Conservation (phyloP, 2,888 invertebrate genomes). For the Callyntrura sp. region DNA sequence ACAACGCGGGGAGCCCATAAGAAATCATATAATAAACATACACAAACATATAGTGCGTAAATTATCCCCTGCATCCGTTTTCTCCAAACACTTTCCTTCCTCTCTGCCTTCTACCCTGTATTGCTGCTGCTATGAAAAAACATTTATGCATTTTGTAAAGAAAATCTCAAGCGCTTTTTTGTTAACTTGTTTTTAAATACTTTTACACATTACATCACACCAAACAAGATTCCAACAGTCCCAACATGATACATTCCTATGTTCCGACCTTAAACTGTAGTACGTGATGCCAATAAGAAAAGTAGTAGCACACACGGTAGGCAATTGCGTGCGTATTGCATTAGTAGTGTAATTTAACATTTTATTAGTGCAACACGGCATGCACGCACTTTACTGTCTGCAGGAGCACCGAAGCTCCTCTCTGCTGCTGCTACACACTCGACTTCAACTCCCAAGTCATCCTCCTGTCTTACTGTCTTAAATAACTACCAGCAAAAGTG, state of each 20-base stretch:
- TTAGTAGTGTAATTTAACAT: background rate
- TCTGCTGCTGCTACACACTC: background rate
- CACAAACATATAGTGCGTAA: slow-evolving; percentile 55
- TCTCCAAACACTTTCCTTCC: slow-evolving; percentile 46
- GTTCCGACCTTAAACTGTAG: background rate
- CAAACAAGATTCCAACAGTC: slow-evolving; percentile 72
- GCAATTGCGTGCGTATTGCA: background rate
- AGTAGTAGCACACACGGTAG: background rate
- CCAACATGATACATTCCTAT: slow-evolving; percentile 20
- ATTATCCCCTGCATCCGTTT: slow-evolving; percentile 71
- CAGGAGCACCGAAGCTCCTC: background rate
- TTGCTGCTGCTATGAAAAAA: background rate
- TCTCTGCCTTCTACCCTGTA: background rate
- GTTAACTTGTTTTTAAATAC: slow-evolving; percentile 74
- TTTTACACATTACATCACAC: slow-evolving; percentile 69
- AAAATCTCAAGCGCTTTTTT: slow-evolving; percentile 38
- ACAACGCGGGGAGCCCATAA: background rate
- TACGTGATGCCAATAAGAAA: no score
- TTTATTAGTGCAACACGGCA: slow-evolving; percentile 35
- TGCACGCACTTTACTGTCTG: background rate
- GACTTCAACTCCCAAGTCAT: background rate
- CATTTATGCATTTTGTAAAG: slow-evolving; percentile 12
- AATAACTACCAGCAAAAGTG: slow-evolving; percentile 68
- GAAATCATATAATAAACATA: slow-evolving; percentile 18
- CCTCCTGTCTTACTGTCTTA: slow-evolving; percentile 16